phyloP scores from a whole-genome alignment of 2,797 vertebrate species.

The Chelon auratus region DNA sequence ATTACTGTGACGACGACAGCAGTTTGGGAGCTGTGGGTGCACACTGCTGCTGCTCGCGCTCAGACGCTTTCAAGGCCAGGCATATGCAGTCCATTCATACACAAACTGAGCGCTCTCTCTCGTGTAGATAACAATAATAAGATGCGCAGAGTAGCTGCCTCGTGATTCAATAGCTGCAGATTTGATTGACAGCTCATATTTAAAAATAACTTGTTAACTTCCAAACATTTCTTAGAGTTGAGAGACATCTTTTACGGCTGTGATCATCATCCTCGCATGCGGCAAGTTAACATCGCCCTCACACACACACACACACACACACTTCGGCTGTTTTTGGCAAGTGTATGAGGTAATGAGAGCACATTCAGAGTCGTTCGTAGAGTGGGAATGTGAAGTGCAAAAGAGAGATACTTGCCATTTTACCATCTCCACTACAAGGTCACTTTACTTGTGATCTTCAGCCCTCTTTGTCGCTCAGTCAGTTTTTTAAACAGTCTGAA shows the following conservation, averaged over 20 bases:
- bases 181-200: background rate
- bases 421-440: constrained; percentile 55
- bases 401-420: constrained; percentile 78
- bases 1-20: constrained; percentile 65
- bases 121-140: constrained; percentile 4
- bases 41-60: constrained; percentile 28
- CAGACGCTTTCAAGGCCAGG: constrained; percentile 46
- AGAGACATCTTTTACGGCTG: constrained; percentile 9
- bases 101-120: constrained; percentile 17
- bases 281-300: constrained; percentile 3
- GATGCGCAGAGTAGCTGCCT: background rate
- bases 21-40: constrained; percentile 67
- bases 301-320: constrained; percentile 16
- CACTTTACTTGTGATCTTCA: constrained; percentile 55
- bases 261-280: background rate
- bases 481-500: constrained; percentile 41
- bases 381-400: constrained; percentile 47
- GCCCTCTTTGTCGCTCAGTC: constrained; percentile 41
- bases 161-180: background rate
- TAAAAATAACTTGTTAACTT: constrained; percentile 8
- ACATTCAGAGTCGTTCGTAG: constrained; percentile 35
- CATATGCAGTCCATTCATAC: constrained; percentile 37
- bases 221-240: constrained; percentile 5
- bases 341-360: constrained; percentile 43
- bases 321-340: constrained; percentile 3